A percentile compares a stretch with the other conserved stretches of the same genome.
phyloP scores from a whole-genome alignment of 2,888 invertebrate species.

The Helicoverpa assulta region DNA sequence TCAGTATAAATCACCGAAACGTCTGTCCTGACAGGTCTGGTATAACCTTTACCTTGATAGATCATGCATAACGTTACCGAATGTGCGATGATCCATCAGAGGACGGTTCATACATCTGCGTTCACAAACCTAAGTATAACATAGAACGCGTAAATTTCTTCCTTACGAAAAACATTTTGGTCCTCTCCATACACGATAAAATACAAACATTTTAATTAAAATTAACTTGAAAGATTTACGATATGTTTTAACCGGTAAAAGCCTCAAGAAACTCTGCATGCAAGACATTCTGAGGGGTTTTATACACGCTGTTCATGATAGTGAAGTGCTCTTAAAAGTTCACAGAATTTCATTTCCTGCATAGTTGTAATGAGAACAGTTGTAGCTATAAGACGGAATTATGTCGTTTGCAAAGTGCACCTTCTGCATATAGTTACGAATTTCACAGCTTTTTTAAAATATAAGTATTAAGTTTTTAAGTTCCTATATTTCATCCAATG shows the following conservation, averaged over 20 bases:
- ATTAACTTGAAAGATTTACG: slow-evolving; percentile 1
- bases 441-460: neutral
- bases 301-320: neutral
- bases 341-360: slow-evolving; percentile 15
- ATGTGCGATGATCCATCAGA: slow-evolving; percentile 20
- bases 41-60: slow-evolving; percentile 26
- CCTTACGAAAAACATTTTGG: no score
- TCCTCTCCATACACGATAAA: neutral
- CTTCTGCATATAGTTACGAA: neutral
- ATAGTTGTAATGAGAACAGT: slow-evolving; percentile 9
- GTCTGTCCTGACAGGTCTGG: slow-evolving; percentile 18
- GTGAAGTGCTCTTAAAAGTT: slow-evolving; percentile 8
- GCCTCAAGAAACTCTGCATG: neutral
- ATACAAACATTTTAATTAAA: neutral
- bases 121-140: slow-evolving; percentile 4
- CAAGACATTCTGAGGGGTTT: neutral
- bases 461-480: no score
- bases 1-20: slow-evolving; percentile 17
- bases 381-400: slow-evolving; percentile 16
- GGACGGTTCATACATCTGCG: neutral
- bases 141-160: no score
- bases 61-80: slow-evolving; percentile 46
- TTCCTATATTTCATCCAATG: no score
- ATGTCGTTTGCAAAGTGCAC: neutral
- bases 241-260: neutral